Base-by-base conservation (phyloP, 2,888 invertebrate genomes). In the Troglohyphantes excavatus region DNA sequence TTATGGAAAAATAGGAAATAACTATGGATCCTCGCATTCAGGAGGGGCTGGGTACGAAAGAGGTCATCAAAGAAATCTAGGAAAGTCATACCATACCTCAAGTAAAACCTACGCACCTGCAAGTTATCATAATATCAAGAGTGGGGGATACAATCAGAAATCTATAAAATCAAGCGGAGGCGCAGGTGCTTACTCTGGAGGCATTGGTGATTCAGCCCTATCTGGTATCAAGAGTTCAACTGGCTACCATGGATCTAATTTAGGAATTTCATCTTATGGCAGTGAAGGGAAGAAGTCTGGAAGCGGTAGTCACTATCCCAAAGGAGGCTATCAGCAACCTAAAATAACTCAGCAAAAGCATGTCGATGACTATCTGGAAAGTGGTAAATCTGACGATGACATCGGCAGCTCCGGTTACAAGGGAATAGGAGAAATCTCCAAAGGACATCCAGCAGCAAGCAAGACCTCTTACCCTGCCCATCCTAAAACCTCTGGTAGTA, bases 101-200 rank as follows among this genome's bases (percentile, higher is more conserved):
- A 9, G n/a, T 5, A 76, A 33, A 11, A 29, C 17, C 1, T 63
- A 61, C 29, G 26, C 61, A n/a, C 29, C 76, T 21, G 11, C 61
- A 9, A 21, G 29, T 19, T 33, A 33, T 61, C 33, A 61, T 21
- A 53, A 29, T 21, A 17, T 2, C 59, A 59, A 53, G n/a, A 26
- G 59, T 1, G 59, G 19, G 7, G 19, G 23, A 19, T 63, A 78
- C 23, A 26, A 65, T 7, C 39, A 39, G n/a, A 75, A 75, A 33
- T 29, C 46, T 2, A 53, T 81, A 19, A 81, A 68, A 19, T 59
- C 81, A 19, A 67, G 53, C 33, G 67, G 46, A 68, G 29, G 29
- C 17, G 53, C 43, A 7, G 27, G 46, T 33, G 17, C 68, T 2
- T 67, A 67, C 43, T n/a, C 46, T 6, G 68, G 53, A 53, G 53